These are phyloP conservation scores for Neoaliturus tenellus DNA, from an alignment of 2,888 invertebrate species.

Conservation along the genomic window DNA sequence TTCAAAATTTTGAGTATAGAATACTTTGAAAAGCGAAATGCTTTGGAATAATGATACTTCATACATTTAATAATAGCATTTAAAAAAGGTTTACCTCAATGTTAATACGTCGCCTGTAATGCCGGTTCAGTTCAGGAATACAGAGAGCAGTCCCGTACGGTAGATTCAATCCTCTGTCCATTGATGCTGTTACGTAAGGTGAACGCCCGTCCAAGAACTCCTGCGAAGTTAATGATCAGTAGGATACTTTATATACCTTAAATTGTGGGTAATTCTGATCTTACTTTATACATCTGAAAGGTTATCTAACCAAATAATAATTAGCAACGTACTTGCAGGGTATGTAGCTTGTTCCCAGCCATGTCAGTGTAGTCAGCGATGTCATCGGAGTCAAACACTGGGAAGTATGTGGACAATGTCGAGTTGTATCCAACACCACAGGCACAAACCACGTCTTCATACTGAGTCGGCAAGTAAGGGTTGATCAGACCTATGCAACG, in stretches of 20 bases:
- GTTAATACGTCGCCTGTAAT: constrained; percentile 73
- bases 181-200: constrained; percentile 73
- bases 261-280: neutral
- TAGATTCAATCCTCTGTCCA: constrained; percentile 72
- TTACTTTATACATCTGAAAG: neutral
- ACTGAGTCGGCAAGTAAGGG: neutral
- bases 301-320: neutral
- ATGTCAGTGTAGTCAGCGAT: constrained; percentile 72
- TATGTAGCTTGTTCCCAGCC: constrained; percentile 72
- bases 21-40: no score
- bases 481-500: neutral
- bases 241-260: no score
- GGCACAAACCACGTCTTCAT: constrained; percentile 28
- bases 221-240: constrained; percentile 70
- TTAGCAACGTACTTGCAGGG: constrained; percentile 74
- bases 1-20: no score
- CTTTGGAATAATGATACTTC: no score
- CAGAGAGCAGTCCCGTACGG: constrained; percentile 74
- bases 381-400: constrained; percentile 73
- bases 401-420: constrained; percentile 74
- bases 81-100: constrained; percentile 70
- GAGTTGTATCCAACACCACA: constrained; percentile 70
- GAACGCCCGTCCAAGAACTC: constrained; percentile 74
- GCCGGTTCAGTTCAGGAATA: constrained; percentile 74
- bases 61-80: no score